Conservation (phyloP, 1,140 invertebrate species). For the Drosophila virilis region DNA sequence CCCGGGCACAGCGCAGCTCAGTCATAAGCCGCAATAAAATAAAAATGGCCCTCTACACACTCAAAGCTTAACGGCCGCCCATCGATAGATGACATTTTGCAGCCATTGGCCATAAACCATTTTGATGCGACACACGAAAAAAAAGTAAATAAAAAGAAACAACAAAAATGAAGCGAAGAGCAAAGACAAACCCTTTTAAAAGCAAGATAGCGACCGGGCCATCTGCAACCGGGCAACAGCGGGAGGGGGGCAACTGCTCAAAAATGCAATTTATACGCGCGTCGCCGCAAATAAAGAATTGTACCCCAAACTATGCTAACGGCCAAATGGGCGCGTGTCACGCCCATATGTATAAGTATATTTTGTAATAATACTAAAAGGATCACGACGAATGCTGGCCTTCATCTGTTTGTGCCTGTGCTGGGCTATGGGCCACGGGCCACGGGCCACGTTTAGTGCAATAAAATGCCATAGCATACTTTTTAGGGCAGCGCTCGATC, state of each 20-base stretch:
- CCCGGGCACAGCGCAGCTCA: constrained; percentile 40
- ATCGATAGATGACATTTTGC: constrained; percentile 77
- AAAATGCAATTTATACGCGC: constrained; percentile 81
- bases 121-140: constrained; percentile 55
- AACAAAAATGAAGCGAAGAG: constrained; percentile 1
- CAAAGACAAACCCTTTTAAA: constrained; percentile 17
- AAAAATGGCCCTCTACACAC: constrained; percentile 71
- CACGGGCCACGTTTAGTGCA: constrained; percentile 41
- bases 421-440: too few relatives aligned
- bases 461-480: constrained; percentile 50
- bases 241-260: constrained; percentile 54
- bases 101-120: constrained; percentile 76
- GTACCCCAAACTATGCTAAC: constrained; percentile 77
- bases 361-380: constrained; percentile 80
- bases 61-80: constrained; percentile 70
- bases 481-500: constrained; percentile 13
- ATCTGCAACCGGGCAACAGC: constrained; percentile 38
- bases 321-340: constrained; percentile 32
- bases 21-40: constrained; percentile 58
- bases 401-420: constrained; percentile 13
- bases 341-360: constrained; percentile 41
- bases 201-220: constrained; percentile 20
- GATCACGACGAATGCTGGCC: constrained; percentile 53
- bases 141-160: constrained; percentile 27
- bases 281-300: constrained; percentile 70